Conservation (phyloP, 1,140 invertebrate species). For the Bombus pyrosoma region DNA sequence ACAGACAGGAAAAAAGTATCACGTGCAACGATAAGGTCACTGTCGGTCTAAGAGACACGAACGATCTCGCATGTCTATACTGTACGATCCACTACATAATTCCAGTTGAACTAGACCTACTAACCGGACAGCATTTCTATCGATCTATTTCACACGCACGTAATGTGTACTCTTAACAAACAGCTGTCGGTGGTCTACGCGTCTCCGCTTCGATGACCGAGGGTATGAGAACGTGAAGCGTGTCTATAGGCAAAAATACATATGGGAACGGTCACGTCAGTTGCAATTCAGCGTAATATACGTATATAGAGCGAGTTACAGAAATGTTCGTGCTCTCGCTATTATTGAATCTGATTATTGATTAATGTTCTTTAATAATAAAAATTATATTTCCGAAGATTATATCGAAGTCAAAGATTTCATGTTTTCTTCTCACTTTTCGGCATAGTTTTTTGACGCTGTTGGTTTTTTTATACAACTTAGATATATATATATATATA, state of each 20-base stretch:
- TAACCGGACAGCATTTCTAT: slow-evolving; percentile 66
- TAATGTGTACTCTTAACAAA: slow-evolving; percentile 51
- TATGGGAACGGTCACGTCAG: neutral
- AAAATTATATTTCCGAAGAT: too few species aligned
- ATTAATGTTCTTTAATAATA: too few species aligned
- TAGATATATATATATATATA: too few species aligned
- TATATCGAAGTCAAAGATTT: too few species aligned
- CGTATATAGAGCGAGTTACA: too few species aligned
- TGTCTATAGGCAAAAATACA: neutral
- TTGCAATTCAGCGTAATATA: too few species aligned
- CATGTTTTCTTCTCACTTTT: too few species aligned
- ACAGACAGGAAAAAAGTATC: slow-evolving; percentile 1
- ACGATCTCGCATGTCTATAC: slow-evolving; percentile 40
- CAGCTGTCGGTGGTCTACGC: neutral
- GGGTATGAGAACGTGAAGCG: neutral
- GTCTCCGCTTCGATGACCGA: neutral
- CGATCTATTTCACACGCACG: slow-evolving; percentile 62
- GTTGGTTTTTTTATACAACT: too few species aligned
- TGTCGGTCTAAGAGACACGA: slow-evolving; percentile 26
- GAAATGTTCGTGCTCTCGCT: too few species aligned
- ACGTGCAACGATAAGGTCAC: slow-evolving; percentile 49
- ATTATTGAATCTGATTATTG: too few species aligned
- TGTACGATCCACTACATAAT: slow-evolving; percentile 47
- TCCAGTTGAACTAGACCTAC: slow-evolving; percentile 69
- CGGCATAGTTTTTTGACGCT: too few species aligned